Base-by-base conservation (phyloP, 2,797 vertebrate genomes). In the Sebastes taczanowskii region DNA sequence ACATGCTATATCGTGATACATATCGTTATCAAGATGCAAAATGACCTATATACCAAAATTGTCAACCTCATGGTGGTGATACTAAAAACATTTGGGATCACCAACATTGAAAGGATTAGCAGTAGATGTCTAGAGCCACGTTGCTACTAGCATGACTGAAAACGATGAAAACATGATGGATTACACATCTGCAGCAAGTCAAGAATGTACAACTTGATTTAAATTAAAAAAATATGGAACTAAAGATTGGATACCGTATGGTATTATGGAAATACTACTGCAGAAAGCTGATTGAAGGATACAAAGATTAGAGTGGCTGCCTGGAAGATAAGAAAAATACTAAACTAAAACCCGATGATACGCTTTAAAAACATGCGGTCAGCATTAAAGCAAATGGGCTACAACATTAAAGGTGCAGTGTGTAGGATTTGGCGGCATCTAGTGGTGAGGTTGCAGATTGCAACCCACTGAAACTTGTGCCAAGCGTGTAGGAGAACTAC, bases 111-210 rank as follows among this genome's bases (percentile, higher is more conserved):
- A 27, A 27, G 13, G 60, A 62, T 62, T 35, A 18, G 1, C 2
- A 9, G 30, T 22, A 6, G 20, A 42, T 53, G 6, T 23, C 10
- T 67, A 1, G 2, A 62, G 66, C 67, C 60, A 32, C 18, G 23
- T 25, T 9, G 10, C 23, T 22, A 53, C 13, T 42, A 6, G 30
- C 63, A 56, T 32, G 23, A 61, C 20, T 46, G 11, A 55, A 52
- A 68, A 32, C 13, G 46, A 70, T 55, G 59, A 70, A 63, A 56
- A 63, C 30, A 77, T 23, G 58, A 67, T 29, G 69, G 53, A 82
- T 80, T 61, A 80, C 29, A 30, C 53, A 77, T 74, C 55, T 66
- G 55, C 63, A 53, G 11, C 8, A 4, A 32, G n/a, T 60, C 38
- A 42, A 42, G 38, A 0, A 0, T 0, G 0, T 14, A 42, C 38